These are phyloP conservation scores for Laterallus jamaicensis DNA, from an alignment of 2,113 vertebrate species.

Conservation along the genomic window DNA sequence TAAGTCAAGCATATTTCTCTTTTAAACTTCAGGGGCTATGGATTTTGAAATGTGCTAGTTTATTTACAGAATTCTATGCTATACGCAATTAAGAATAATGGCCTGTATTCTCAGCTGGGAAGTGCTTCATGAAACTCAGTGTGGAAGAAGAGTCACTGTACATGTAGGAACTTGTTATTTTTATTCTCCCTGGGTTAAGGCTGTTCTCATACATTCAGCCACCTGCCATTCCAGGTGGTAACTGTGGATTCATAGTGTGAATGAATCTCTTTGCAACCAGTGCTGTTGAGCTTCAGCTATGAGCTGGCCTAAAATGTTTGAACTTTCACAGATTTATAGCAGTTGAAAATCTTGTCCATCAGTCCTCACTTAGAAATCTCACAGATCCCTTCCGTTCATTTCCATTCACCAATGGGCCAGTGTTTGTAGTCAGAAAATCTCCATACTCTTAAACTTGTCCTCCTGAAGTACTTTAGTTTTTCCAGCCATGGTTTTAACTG, in stretches of 20 bases:
- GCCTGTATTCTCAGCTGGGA: background rate
- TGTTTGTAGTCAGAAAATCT: background rate
- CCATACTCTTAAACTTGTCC: background rate
- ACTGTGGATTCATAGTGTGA: background rate
- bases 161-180: background rate
- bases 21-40: background rate
- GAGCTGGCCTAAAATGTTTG: background rate
- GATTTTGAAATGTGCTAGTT: background rate
- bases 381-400: background rate
- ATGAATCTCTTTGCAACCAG: background rate
- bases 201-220: background rate
- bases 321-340: background rate
- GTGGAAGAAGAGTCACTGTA: background rate
- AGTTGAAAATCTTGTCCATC: background rate
- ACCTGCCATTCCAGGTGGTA: background rate
- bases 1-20: background rate
- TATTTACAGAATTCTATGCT: background rate
- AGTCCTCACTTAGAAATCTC: background rate
- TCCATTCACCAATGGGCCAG: background rate
- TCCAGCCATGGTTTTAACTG: background rate
- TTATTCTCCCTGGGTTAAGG: background rate
- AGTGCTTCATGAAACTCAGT: background rate
- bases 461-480: background rate
- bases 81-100: background rate
- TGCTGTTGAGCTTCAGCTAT: background rate